These are phyloP conservation scores for Brenthis hecate DNA, from an alignment of 2,888 invertebrate genomes.

Conservation along the genomic window DNA sequence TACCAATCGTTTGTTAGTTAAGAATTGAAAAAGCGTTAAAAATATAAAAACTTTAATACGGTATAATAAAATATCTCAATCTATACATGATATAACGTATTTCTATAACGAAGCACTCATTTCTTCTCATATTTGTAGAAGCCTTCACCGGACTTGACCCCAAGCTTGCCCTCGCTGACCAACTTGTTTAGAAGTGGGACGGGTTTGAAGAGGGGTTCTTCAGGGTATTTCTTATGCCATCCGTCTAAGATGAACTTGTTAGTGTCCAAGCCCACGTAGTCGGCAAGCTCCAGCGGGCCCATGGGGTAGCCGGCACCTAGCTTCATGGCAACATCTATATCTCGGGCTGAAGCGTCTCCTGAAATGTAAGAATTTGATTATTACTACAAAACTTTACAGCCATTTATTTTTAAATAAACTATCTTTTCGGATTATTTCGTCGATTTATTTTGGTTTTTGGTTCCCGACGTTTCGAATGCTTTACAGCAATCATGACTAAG, in stretches of 20 bases:
- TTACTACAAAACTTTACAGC: too few relatives aligned
- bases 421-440: too few relatives aligned
- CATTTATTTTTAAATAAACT: too few relatives aligned
- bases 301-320: slow-evolving; percentile 94
- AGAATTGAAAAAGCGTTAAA: too few relatives aligned
- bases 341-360: slow-evolving; percentile 87
- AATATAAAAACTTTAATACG: too few relatives aligned
- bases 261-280: slow-evolving; percentile 93
- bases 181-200: slow-evolving; percentile 82
- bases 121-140: slow-evolving; percentile 88
- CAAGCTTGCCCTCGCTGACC: slow-evolving; percentile 90
- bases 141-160: slow-evolving; percentile 91
- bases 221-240: slow-evolving; percentile 85
- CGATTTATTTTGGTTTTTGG: too few relatives aligned
- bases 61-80: too few relatives aligned
- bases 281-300: slow-evolving; percentile 93
- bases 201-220: slow-evolving; percentile 71
- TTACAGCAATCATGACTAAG: too few relatives aligned
- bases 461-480: too few relatives aligned
- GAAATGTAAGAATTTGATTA: slow-evolving; percentile 23
- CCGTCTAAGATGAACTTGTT: slow-evolving; percentile 88
- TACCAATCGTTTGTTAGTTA: too few relatives aligned
- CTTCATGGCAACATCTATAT: slow-evolving; percentile 95
- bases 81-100: slow-evolving; percentile 59
- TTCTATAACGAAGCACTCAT: slow-evolving; percentile 29